Evolutionary conservation across 1,140 invertebrate genomes (phyloP).

Genomic region (Gryllus bimaculatus): DNA sequence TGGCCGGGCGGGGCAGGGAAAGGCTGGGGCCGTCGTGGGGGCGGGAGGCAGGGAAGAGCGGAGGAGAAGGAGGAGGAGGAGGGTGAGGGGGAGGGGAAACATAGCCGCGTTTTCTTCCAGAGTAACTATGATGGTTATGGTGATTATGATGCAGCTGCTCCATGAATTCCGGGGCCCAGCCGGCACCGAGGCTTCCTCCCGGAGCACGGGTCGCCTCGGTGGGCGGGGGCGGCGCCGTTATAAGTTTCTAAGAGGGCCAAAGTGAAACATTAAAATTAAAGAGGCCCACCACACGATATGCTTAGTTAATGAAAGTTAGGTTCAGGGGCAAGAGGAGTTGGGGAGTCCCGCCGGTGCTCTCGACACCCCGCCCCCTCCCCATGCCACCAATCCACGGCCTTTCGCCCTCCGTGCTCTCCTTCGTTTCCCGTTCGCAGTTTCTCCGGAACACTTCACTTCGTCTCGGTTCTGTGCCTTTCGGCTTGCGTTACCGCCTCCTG

Average conservation of each 20-base stretch:
- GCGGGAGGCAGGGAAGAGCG: too few species aligned
- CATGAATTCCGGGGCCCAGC: background rate
- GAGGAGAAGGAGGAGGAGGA: too few species aligned
- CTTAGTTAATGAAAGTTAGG: background rate
- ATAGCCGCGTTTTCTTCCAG: background rate
- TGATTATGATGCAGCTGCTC: background rate
- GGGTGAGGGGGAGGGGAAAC: background rate
- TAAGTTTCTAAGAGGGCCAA: background rate
- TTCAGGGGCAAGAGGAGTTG: background rate
- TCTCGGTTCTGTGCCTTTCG: too few species aligned
- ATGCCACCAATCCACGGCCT: too few species aligned
- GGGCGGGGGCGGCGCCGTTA: background rate
- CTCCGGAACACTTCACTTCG: too few species aligned
- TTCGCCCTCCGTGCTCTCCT: too few species aligned
- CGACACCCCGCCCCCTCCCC: background rate
- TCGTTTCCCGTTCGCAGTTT: too few species aligned
- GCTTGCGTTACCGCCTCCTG: too few species aligned
- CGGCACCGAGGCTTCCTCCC: too few species aligned
- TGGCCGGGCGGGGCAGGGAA: too few species aligned
- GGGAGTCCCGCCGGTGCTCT: background rate
- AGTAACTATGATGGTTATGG: background rate
- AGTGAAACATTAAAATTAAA: slow-evolving; percentile 6
- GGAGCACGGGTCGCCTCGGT: too few species aligned
- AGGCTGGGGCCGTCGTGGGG: too few species aligned
- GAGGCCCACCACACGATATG: background rate